Conservation (phyloP, 1,140 invertebrate genomes). For the Littorina saxatilis region DNA sequence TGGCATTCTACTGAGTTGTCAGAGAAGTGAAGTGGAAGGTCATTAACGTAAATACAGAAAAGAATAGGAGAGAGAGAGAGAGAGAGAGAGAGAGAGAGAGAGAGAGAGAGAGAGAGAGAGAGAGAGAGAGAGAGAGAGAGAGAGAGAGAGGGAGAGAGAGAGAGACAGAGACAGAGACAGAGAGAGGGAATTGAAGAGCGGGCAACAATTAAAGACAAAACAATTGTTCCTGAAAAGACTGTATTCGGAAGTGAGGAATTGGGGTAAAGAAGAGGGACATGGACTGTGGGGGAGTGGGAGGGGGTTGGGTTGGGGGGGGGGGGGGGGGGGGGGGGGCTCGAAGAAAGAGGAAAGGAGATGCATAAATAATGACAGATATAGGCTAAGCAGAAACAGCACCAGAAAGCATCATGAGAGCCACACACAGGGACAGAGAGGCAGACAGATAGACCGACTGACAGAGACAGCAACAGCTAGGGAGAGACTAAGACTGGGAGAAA, state of each 20-base stretch:
- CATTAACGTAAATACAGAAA: too few relatives aligned
- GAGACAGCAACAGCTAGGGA: neutral
- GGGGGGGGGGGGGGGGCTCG: neutral
- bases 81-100: constrained; percentile 23
- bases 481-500: neutral
- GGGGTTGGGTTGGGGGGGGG: too few relatives aligned
- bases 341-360: too few relatives aligned
- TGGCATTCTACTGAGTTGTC: too few relatives aligned
- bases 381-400: neutral
- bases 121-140: neutral
- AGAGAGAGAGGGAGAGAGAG: constrained; percentile 5
- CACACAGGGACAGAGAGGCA: constrained; percentile 15
- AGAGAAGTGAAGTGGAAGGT: too few relatives aligned
- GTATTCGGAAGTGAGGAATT: too few relatives aligned
- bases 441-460: constrained; percentile 18
- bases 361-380: too few relatives aligned
- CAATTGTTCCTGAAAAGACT: too few relatives aligned
- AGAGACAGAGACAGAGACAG: neutral
- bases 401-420: constrained; percentile 8
- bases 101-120: constrained; percentile 7
- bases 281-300: too few relatives aligned
- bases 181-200: neutral
- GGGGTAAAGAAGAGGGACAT: too few relatives aligned
- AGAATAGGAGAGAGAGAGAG: neutral
- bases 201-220: neutral